Evolutionary conservation across 2,888 invertebrate species (phyloP).

Genomic region (Agonopterix heracliana): DNA sequence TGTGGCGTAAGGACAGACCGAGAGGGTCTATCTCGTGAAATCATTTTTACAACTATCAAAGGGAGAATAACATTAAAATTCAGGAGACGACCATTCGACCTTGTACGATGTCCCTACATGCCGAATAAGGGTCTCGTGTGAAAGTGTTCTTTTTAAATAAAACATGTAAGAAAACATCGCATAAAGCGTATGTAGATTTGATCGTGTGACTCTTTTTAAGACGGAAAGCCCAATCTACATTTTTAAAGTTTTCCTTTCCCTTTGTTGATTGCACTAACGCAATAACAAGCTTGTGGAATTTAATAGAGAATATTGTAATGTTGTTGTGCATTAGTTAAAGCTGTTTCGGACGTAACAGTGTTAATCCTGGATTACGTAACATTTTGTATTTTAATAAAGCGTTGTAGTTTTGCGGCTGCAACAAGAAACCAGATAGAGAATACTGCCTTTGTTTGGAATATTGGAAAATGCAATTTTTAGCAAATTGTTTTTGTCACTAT

Average conservation of each 20-base stretch:
- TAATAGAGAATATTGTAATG: too few species aligned
- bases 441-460: too few species aligned
- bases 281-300: too few species aligned
- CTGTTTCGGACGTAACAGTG: too few species aligned
- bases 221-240: slow-evolving; percentile 5
- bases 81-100: slow-evolving; percentile 57
- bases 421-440: too few species aligned
- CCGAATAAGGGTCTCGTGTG: slow-evolving; percentile 29
- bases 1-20: slow-evolving; percentile 20
- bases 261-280: background rate
- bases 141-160: slow-evolving; percentile 41
- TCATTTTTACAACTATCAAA: slow-evolving; percentile 68
- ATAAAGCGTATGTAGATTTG: slow-evolving; percentile 35
- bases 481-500: too few species aligned
- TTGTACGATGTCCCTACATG: slow-evolving; percentile 46
- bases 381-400: too few species aligned
- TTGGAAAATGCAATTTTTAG: too few species aligned
- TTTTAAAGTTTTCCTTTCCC: slow-evolving; percentile 3
- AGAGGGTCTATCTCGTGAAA: slow-evolving; percentile 40
- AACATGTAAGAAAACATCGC: slow-evolving; percentile 37
- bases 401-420: too few species aligned
- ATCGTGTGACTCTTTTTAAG: slow-evolving; percentile 9
- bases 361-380: too few species aligned
- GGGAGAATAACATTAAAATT: slow-evolving; percentile 66
- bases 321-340: too few species aligned